phyloP scores from a whole-genome alignment of 2,113 vertebrate genomes.

The Camelus bactrianus region DNA sequence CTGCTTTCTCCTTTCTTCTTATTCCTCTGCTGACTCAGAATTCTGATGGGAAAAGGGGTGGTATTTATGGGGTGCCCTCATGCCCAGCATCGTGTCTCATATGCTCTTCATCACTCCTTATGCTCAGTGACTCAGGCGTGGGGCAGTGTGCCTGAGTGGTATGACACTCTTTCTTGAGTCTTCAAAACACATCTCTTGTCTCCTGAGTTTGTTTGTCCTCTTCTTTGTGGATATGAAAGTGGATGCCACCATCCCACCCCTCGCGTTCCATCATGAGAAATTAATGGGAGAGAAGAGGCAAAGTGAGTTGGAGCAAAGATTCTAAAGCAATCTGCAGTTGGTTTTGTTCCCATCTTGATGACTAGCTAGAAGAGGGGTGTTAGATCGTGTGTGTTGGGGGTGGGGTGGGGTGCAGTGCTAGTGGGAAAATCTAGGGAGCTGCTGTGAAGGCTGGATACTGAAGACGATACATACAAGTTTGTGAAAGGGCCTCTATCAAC shows the following conservation, averaged over 20 bases:
- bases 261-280: not conserved
- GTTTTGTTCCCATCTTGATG: not conserved
- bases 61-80: not conserved
- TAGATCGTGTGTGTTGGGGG: not conserved
- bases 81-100: rapidly evolving
- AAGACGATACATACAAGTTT: not conserved
- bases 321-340: not conserved
- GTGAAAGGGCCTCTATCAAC: not conserved
- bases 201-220: not conserved
- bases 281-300: not conserved
- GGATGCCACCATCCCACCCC: rapidly evolving
- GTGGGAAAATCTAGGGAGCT: not conserved
- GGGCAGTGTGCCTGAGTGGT: too few species aligned
- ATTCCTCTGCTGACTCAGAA: not conserved
- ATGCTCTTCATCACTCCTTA: not conserved
- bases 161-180: not conserved
- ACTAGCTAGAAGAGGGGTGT: not conserved
- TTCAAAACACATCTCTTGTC: not conserved
- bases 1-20: not conserved
- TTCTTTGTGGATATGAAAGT: not conserved
- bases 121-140: not conserved
- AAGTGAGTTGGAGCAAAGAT: not conserved
- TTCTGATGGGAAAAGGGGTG: not conserved
- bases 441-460: not conserved
- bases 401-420: not conserved